Evolutionary conservation across 2,888 invertebrate genomes (phyloP).

Genomic region (Ormyrus thymus): DNA sequence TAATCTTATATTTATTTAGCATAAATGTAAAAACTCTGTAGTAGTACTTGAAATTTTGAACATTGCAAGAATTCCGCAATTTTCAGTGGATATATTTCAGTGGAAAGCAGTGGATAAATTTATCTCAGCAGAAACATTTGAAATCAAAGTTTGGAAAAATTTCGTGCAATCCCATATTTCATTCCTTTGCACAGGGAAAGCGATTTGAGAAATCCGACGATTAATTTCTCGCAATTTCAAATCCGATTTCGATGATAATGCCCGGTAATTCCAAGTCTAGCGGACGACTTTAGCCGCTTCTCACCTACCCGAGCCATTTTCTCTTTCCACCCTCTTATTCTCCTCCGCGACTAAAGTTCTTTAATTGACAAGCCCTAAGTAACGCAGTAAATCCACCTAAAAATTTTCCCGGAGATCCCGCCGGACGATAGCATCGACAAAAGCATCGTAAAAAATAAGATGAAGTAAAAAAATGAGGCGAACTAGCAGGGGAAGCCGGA

Average conservation of each 20-base stretch:
- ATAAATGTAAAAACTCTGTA: too few species aligned
- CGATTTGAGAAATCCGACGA: conserved; percentile 36
- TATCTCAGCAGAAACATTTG: too few species aligned
- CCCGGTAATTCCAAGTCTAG: conserved; percentile 33
- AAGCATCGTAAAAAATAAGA: neutral
- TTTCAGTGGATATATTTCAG: too few species aligned
- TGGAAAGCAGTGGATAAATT: too few species aligned
- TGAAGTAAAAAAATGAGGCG: neutral
- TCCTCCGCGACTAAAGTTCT: conserved; percentile 33
- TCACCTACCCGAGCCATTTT: too few species aligned
- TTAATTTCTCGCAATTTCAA: conserved; percentile 49
- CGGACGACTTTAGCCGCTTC: neutral
- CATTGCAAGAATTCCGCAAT: too few species aligned
- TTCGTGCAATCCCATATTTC: conserved; percentile 21
- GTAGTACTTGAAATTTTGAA: too few species aligned
- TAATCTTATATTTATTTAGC: too few species aligned
- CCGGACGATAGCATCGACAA: conserved; percentile 27
- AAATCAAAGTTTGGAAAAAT: conserved; percentile 5
- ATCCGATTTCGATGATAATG: conserved; percentile 50
- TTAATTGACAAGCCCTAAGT: conserved; percentile 52
- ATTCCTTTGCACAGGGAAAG: conserved; percentile 19
- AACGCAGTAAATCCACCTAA: conserved; percentile 42
- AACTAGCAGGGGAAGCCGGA: neutral
- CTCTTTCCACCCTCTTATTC: neutral
- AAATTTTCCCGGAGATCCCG: conserved; percentile 19